phyloP scores from a whole-genome alignment of 2,888 invertebrate genomes.

The Apamea monoglypha region DNA sequence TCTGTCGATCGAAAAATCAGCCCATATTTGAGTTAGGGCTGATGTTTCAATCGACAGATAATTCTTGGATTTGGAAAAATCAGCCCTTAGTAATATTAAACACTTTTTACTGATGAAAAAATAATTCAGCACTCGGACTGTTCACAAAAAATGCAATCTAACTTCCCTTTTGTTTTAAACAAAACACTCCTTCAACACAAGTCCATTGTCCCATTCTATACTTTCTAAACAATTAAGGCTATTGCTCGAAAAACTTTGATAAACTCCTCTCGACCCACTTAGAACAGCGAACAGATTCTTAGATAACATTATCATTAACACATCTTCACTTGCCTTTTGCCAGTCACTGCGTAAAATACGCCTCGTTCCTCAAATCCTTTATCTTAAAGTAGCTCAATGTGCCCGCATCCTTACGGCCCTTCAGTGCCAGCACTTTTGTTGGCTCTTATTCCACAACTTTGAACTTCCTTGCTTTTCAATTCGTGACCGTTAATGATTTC shows the following conservation, averaged over 20 bases:
- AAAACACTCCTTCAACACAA: slow-evolving; percentile 40
- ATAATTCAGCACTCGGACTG: neutral
- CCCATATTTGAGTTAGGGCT: too few species aligned
- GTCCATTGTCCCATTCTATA: slow-evolving; percentile 26
- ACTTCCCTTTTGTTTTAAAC: slow-evolving; percentile 8
- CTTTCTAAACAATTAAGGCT: slow-evolving; percentile 32
- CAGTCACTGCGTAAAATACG: slow-evolving; percentile 56
- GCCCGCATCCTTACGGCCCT: slow-evolving; percentile 53
- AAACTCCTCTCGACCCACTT: slow-evolving; percentile 38
- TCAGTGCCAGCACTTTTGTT: slow-evolving; percentile 62
- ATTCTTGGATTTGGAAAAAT: too few species aligned
- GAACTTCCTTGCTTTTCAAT: slow-evolving; percentile 67
- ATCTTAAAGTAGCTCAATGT: slow-evolving; percentile 59
- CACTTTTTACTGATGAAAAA: neutral
- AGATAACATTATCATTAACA: slow-evolving; percentile 51
- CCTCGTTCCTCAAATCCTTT: slow-evolving; percentile 56
- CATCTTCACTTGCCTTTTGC: slow-evolving; percentile 53
- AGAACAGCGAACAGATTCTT: slow-evolving; percentile 44
- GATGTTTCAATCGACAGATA: too few species aligned
- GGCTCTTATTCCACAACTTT: slow-evolving; percentile 55
- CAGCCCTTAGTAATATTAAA: neutral
- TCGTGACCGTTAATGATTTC: slow-evolving; percentile 66
- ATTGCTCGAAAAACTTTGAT: slow-evolving; percentile 52
- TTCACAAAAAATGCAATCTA: slow-evolving; percentile 26
- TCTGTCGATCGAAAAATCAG: too few species aligned